Evolutionary conservation across 2,888 invertebrate genomes (phyloP), one percentile per base, ranked within the genome.

Genomic region (Aproaerema taeniolella): DNA sequence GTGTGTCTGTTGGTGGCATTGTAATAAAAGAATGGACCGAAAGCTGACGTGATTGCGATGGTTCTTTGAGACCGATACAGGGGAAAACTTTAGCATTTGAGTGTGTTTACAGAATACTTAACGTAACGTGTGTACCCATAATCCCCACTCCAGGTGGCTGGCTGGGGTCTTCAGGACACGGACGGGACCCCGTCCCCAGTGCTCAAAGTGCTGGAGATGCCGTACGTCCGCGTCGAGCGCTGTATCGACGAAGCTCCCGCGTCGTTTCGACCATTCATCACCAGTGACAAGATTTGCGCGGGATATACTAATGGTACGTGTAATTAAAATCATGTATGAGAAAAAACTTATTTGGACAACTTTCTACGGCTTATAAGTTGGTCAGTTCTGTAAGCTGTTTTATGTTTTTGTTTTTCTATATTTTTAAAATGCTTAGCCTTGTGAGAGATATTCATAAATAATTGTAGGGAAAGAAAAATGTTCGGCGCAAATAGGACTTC

Each of bases 201-300:
- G 0, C 53, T 73, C 1, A 59, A 62, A 10, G 63, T 67, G 0
- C 54, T 69, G 0, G 55, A 66, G 0, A 38, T 72, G n/a, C 74
- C 74, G 0, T 64, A 57, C 45, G 55, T 73, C 7, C 46, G 50
- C 8, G 43, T 61, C 1, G 44, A 48, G 2, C 45, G 49, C 1
- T 74, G 74, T 41, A 53, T 63, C 25, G 13, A 26, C 0, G 28
- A 49, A 2, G 47, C 62, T 0, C 63, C 67, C 0, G 43, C 49
- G 0, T 45, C 43, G 11, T 74, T 71, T 45, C 50, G 53, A 4
- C 60, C 55, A 13, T 67, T 58, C 42, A 64, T 74, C 16, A 67
- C 68, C 1, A 58, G 60, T 2, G 73, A 74, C 28, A 74, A 74
- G 35, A 61, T 74, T 10, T 74, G 74, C 41, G 73, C 73, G 0